Evolutionary conservation across 2,888 invertebrate genomes (phyloP).

Genomic region (Tenthredo mesomela): DNA sequence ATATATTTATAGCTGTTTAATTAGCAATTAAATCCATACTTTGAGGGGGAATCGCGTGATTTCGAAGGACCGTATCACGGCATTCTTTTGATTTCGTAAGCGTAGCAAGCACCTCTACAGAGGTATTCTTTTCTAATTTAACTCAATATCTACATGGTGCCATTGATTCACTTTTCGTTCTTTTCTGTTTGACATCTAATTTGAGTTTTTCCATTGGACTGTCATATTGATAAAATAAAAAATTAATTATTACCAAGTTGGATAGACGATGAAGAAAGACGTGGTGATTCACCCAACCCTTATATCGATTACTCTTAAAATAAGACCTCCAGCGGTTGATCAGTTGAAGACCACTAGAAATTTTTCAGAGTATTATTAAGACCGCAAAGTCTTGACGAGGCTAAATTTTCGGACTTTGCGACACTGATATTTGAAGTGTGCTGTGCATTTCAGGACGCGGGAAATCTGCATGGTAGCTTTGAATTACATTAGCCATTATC

Average conservation of each 20-base stretch:
- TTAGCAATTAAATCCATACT: neutral
- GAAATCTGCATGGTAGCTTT: neutral
- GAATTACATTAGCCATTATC: slow-evolving; percentile 28
- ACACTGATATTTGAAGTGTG: neutral
- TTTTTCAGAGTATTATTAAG: neutral
- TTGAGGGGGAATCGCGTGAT: neutral
- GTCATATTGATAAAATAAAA: neutral
- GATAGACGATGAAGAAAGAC: neutral
- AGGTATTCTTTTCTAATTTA: neutral
- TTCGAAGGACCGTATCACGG: neutral
- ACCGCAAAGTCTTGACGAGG: neutral
- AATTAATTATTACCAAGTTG: no score
- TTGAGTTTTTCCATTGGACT: neutral
- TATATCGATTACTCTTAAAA: neutral
- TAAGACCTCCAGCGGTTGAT: slow-evolving; percentile 1
- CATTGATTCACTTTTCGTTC: neutral
- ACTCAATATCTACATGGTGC: neutral
- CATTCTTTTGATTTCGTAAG: neutral
- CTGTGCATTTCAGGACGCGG: neutral
- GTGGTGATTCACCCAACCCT: neutral
- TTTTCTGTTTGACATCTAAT: neutral
- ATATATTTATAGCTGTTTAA: neutral
- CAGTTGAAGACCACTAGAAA: neutral
- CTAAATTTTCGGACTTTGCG: neutral
- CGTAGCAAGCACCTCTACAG: neutral